Percentiles rank a stretch among this genome's conserved stretches.
These are phyloP conservation scores for Salvelinus fontinalis DNA, from an alignment of 2,113 vertebrate species.

Conservation along the genomic window DNA sequence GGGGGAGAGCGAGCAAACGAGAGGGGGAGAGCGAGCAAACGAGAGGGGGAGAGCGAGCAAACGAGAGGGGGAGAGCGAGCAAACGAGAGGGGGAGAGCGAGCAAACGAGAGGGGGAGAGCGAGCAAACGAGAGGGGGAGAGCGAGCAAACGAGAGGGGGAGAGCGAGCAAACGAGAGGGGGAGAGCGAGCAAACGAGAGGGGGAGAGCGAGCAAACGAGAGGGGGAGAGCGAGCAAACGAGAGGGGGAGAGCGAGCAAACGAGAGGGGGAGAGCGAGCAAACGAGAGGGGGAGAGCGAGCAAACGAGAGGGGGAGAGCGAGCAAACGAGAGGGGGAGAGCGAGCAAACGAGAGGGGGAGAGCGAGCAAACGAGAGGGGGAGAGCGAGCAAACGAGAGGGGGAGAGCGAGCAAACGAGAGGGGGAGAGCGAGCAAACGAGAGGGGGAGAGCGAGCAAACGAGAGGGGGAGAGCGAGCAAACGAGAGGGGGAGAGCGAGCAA, in stretches of 20 bases:
- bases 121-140: neutral
- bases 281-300: no score
- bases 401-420: neutral
- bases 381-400: no score
- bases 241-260: neutral
- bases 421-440: no score
- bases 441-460: no score
- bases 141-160: no score
- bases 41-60: no score
- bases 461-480: no score
- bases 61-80: neutral
- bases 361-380: neutral
- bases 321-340: neutral
- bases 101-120: neutral
- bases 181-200: no score
- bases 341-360: no score
- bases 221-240: no score
- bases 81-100: neutral
- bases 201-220: no score
- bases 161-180: neutral
- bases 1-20: neutral
- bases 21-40: no score
- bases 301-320: neutral
- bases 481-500: neutral
- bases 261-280: neutral